These are phyloP conservation scores for Psittacula derbiana DNA, from an alignment of 2,797 vertebrate species.

Conservation along the genomic window DNA sequence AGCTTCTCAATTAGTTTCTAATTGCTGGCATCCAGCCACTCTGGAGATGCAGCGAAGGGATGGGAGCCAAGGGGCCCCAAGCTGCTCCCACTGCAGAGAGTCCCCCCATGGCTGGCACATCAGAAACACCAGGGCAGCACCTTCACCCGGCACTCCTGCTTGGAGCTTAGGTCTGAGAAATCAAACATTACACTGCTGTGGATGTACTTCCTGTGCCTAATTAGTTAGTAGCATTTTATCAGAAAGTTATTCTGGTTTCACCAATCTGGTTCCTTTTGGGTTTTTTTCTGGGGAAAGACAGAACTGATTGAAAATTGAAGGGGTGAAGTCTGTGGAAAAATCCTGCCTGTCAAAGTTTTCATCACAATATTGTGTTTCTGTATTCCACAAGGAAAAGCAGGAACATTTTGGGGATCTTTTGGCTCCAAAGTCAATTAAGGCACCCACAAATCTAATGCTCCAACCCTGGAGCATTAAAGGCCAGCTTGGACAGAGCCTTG, in stretches of 20 bases:
- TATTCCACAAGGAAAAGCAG: background rate
- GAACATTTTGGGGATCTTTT: background rate
- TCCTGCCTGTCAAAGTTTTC: background rate
- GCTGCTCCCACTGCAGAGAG: background rate
- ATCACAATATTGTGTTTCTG: background rate
- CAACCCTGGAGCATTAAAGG: background rate
- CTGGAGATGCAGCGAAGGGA: background rate
- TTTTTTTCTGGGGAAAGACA: background rate
- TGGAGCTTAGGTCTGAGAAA: background rate
- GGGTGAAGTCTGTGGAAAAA: background rate
- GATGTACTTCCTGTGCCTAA: background rate
- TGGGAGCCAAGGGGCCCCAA: background rate
- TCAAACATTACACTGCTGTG: background rate
- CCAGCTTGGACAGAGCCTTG: background rate
- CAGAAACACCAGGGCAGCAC: background rate
- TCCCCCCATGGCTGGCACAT: fast-evolving
- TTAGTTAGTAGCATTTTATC: background rate
- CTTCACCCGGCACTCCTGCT: fast-evolving
- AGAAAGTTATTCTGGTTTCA: background rate
- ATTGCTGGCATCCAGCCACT: conserved; percentile 3
- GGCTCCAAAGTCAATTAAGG: background rate
- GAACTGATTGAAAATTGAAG: background rate
- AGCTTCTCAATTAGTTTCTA: conserved; percentile 41
- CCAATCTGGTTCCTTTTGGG: background rate
- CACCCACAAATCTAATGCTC: background rate